These are phyloP conservation scores for Trochalopteron elliotii DNA, from an alignment of 2,113 vertebrate genomes.

Conservation along the genomic window DNA sequence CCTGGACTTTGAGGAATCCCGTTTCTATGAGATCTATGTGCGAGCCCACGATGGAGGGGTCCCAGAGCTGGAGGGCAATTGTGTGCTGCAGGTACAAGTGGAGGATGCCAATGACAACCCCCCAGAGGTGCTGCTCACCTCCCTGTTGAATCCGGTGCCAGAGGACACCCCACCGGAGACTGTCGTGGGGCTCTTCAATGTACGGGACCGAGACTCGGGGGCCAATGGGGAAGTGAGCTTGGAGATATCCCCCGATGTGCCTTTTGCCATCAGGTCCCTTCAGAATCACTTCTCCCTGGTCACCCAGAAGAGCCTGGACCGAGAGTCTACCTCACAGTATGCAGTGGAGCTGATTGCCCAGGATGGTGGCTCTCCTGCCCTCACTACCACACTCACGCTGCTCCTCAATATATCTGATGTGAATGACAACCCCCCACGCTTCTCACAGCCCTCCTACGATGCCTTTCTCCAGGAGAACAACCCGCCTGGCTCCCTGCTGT, in stretches of 20 bases:
- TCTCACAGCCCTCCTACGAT: slow-evolving; percentile 74
- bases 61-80: slow-evolving; percentile 84
- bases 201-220: slow-evolving; percentile 82
- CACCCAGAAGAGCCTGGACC: slow-evolving; percentile 76
- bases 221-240: slow-evolving; percentile 78
- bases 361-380: slow-evolving; percentile 80
- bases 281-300: slow-evolving; percentile 90
- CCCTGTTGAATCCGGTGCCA: slow-evolving; percentile 75
- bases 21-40: slow-evolving; percentile 83
- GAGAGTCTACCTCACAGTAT: slow-evolving; percentile 75
- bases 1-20: slow-evolving; percentile 81
- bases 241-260: slow-evolving; percentile 70
- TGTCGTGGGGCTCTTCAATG: slow-evolving; percentile 81
- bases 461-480: slow-evolving; percentile 81
- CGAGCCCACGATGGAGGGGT: slow-evolving; percentile 81
- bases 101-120: slow-evolving; percentile 79
- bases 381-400: slow-evolving; percentile 74
- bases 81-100: slow-evolving; percentile 77
- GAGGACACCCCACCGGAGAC: slow-evolving; percentile 79
- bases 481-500: slow-evolving; percentile 79
- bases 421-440: slow-evolving; percentile 84
- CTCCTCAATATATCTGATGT: slow-evolving; percentile 84
- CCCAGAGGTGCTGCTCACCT: slow-evolving; percentile 76
- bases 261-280: slow-evolving; percentile 84
- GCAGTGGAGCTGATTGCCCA: slow-evolving; percentile 73